Evolutionary conservation across 1,140 invertebrate genomes (phyloP).

Genomic region (Thaumetopoea pityocampa): DNA sequence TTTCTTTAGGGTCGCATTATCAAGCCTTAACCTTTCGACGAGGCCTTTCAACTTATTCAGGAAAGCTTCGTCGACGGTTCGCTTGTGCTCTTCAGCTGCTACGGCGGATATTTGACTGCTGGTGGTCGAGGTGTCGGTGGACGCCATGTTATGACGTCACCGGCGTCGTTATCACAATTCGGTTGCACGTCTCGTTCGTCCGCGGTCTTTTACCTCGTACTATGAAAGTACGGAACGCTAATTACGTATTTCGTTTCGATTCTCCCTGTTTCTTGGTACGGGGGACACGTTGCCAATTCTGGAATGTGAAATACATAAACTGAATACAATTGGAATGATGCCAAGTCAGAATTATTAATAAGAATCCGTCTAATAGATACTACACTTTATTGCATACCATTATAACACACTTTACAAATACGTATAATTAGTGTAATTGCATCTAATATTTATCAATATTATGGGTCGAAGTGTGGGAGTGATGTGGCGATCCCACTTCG

Average conservation of each 20-base stretch:
- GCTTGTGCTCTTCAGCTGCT: conserved; percentile 58
- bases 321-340: conserved; percentile 17
- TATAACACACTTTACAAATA: too few species aligned
- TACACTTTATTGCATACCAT: too few species aligned
- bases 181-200: conserved; percentile 54
- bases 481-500: too few species aligned
- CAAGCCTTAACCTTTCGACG: conserved; percentile 69
- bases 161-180: conserved; percentile 47
- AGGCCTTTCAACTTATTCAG: conserved; percentile 65
- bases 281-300: conserved; percentile 36
- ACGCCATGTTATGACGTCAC: conserved; percentile 64
- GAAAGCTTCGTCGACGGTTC: conserved; percentile 68
- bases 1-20: conserved; percentile 69
- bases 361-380: too few species aligned
- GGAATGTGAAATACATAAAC: conserved; percentile 32
- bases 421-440: too few species aligned
- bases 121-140: conserved; percentile 71
- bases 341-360: conserved; percentile 13
- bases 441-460: too few species aligned
- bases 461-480: too few species aligned
- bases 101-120: conserved; percentile 52
- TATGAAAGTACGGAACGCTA: conserved; percentile 28
- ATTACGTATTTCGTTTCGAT: conserved; percentile 24
- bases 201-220: conserved; percentile 62
- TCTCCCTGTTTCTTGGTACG: conserved; percentile 18